A percentile compares a stretch with the other conserved stretches of the same genome.
These are phyloP conservation scores for Onychomys arenicola DNA, from an alignment of 2,797 vertebrate genomes.

Conservation along the genomic window DNA sequence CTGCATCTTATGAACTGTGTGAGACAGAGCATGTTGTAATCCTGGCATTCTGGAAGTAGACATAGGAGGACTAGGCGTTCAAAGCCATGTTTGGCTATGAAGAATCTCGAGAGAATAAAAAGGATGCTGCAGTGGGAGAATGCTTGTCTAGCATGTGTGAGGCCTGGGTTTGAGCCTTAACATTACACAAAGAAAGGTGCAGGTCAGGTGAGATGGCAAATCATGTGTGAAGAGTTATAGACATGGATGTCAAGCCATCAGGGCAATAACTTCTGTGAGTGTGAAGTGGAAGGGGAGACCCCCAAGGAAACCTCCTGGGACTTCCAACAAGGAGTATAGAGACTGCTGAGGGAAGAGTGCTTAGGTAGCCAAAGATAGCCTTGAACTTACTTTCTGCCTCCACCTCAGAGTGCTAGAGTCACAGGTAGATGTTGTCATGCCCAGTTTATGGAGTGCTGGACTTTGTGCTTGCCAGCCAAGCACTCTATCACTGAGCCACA, in stretches of 20 bases:
- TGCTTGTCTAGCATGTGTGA: background rate
- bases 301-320: background rate
- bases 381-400: background rate
- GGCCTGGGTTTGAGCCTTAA: background rate
- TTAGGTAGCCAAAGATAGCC: background rate
- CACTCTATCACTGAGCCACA: background rate
- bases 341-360: background rate
- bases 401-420: background rate
- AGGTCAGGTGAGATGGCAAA: constrained; percentile 9
- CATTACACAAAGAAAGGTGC: background rate
- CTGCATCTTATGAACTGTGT: background rate
- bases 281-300: background rate
- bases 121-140: background rate
- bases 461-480: background rate
- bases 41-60: background rate
- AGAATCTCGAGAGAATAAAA: background rate
- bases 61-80: background rate
- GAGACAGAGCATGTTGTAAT: background rate
- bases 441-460: background rate
- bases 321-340: background rate
- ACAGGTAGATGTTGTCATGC: background rate
- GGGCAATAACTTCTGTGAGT: background rate
- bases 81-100: background rate
- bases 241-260: background rate
- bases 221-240: background rate